Base-by-base conservation (phyloP, 1,140 invertebrate species). In the Drosophila burlai region DNA sequence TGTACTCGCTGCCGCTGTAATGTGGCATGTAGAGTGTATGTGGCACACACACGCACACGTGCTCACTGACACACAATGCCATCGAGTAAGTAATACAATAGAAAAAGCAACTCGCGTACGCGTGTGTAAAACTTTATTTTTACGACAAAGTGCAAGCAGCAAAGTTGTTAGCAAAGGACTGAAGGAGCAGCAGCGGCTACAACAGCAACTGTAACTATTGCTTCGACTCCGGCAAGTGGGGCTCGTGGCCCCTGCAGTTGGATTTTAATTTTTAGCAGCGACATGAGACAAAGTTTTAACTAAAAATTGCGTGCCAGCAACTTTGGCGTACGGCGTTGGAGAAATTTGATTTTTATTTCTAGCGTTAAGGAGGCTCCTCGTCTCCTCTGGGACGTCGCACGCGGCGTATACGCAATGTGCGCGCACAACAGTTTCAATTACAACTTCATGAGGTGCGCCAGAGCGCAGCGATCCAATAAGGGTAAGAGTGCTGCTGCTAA, bases 51-150 rank as follows among this genome's bases (percentile, higher is more conserved):
- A 46, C 60, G 50, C 31, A 68, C 36, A 64, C 45, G 57, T 74
- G 59, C 40, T 26, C 54, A 40, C 54, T 50, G 75, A 58, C 52
- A 65, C 67, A 67, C 62, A 78, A 66, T 60, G 43, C 57, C 60
- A 77, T 77, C 76, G 64, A 80, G 59, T 65, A 63, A 86, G 80
- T 83, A 74, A 89, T 84, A 83, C 76, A 81, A 83, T 89, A 74
- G 67, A 73, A 89, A 80, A 89, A 89, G 82, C 83, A 89, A 72
- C 71, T 89, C 64, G 81, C 77, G 77, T 87, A 67, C 83, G 76
- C 86, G 81, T 89, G 85, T 80, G 76, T 89, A 87, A 89, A 87
- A 87, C 84, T 87, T 87, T 89, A 87, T 87, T 87, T 87, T 87
- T 89, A 87, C 84, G 84, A 87, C 84, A 84, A 84, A 87, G 85